These are phyloP conservation scores for Dermatemys mawii DNA, from an alignment of 2,113 vertebrate species.

Conservation along the genomic window DNA sequence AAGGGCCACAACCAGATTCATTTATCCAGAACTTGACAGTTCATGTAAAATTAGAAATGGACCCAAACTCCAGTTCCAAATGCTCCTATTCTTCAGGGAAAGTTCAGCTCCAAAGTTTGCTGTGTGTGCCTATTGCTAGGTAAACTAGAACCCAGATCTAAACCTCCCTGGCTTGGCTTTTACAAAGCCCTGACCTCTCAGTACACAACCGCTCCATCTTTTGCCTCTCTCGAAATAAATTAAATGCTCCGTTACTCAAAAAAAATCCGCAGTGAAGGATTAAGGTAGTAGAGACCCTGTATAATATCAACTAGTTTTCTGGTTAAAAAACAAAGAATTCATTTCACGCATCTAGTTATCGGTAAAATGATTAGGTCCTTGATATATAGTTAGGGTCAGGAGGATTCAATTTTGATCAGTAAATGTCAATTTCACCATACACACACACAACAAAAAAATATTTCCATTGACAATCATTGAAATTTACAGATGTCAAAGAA, in stretches of 20 bases:
- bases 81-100: background rate
- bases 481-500: background rate
- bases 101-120: background rate
- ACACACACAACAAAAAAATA: background rate
- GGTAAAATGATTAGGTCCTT: background rate
- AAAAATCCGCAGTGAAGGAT: background rate
- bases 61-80: background rate
- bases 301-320: background rate
- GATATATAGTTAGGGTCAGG: background rate
- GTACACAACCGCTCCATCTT: accelerated
- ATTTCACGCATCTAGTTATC: accelerated
- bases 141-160: background rate
- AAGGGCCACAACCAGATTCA: background rate
- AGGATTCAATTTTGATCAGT: background rate
- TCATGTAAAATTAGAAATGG: background rate
- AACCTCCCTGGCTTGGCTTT: accelerated
- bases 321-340: background rate
- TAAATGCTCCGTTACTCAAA: background rate
- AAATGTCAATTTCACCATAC: background rate
- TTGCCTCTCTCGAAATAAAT: background rate
- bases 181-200: background rate
- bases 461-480: background rate
- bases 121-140: accelerated
- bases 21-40: background rate
- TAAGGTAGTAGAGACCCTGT: background rate